These are phyloP conservation scores for Hyles lineata DNA, from an alignment of 2,888 invertebrate species.

Conservation along the genomic window DNA sequence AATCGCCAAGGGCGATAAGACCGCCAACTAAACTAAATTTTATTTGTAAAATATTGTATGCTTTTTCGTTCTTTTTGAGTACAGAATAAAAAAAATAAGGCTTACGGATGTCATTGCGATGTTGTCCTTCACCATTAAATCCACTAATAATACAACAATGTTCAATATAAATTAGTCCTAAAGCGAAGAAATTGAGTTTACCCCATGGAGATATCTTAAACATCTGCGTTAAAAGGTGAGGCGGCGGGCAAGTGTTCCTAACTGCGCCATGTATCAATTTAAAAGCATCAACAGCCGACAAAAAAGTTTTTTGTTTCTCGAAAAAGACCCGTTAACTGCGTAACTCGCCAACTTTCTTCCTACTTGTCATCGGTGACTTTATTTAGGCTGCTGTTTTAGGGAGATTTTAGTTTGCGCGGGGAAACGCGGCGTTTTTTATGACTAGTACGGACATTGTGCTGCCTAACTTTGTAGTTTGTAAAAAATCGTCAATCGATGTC, in stretches of 20 bases:
- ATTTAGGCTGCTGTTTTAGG: constrained; percentile 42
- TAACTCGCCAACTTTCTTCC: constrained; percentile 57
- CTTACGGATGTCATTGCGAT: no score
- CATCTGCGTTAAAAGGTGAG: constrained; percentile 19
- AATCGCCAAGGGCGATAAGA: no score
- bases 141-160: neutral
- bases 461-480: neutral
- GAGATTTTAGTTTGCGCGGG: constrained; percentile 26
- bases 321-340: constrained; percentile 59
- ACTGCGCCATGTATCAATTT: constrained; percentile 72
- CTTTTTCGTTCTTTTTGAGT: no score
- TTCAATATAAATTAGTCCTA: neutral
- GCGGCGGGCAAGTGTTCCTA: constrained; percentile 58
- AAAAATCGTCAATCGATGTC: no score
- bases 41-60: no score
- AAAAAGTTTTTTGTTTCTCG: constrained; percentile 57
- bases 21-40: no score
- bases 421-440: constrained; percentile 21
- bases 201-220: neutral
- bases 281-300: constrained; percentile 53
- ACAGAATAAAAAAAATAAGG: no score
- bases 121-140: no score
- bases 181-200: neutral
- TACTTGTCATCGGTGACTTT: constrained; percentile 66
- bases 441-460: neutral